Conservation (phyloP, 2,113 vertebrate species). For the Lontra canadensis region DNA sequence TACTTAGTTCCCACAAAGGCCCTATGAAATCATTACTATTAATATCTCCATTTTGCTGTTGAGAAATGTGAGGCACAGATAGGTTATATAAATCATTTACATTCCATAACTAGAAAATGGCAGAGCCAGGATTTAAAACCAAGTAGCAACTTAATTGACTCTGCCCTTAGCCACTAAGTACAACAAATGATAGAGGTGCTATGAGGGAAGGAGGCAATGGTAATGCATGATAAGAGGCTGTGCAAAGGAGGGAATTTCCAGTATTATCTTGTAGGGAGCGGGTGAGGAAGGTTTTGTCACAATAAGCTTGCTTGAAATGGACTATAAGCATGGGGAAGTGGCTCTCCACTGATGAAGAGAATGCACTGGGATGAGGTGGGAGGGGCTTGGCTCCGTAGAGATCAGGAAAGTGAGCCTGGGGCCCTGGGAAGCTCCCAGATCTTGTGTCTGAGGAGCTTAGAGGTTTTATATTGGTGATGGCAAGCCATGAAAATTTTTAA, state of each 20-base stretch:
- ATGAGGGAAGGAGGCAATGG: neutral
- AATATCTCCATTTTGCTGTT: neutral
- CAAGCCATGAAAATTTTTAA: neutral
- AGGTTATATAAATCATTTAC: neutral
- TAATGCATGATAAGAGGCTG: neutral
- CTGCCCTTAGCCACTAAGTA: neutral
- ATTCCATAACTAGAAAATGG: neutral
- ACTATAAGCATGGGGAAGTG: neutral
- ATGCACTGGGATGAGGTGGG: fast-evolving
- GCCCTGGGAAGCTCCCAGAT: fast-evolving
- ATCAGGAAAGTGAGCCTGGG: neutral
- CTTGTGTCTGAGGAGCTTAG: neutral
- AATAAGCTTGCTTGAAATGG: neutral
- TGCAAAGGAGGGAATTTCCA: neutral
- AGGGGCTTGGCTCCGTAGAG: fast-evolving
- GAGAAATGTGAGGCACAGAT: neutral
- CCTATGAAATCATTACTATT: neutral
- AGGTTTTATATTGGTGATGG: neutral
- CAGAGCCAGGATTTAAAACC: neutral
- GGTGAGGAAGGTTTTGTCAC: neutral
- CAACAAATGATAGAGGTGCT: neutral
- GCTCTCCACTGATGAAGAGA: too few relatives aligned
- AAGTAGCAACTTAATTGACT: neutral
- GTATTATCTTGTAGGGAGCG: neutral
- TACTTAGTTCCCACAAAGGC: neutral